These are phyloP conservation scores for Micromussa lordhowensis DNA, from an alignment of 92 coral and sea anemone genomes.

Conservation along the genomic window DNA sequence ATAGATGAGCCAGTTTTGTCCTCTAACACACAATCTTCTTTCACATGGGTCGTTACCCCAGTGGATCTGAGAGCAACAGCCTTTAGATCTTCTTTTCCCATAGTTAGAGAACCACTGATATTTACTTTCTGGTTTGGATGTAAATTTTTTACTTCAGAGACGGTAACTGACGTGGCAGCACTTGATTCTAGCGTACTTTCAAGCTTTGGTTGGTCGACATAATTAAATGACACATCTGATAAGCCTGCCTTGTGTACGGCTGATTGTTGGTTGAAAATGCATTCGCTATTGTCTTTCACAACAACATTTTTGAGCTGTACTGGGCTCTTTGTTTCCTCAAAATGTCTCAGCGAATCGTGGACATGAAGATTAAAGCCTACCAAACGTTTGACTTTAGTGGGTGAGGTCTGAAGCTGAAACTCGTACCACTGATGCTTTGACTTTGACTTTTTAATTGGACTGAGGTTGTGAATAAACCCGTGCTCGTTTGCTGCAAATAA, in stretches of 20 bases:
- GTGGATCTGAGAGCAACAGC: conserved; percentile 30
- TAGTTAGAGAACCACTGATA: conserved; percentile 38
- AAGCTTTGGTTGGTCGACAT: conserved; percentile 38
- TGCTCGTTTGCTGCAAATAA: conserved; percentile 46
- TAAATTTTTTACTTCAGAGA: conserved; percentile 34
- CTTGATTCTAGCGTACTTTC: conserved; percentile 28
- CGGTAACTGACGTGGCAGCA: conserved; percentile 40
- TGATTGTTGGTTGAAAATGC: conserved; percentile 48
- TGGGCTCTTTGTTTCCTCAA: conserved; percentile 41
- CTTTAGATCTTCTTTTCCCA: conserved; percentile 30
- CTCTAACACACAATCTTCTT: conserved; percentile 48
- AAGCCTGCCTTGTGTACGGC: conserved; percentile 41
- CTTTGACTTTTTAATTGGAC: conserved; percentile 28
- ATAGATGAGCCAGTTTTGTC: conserved; percentile 41
- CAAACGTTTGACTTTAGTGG: conserved; percentile 52
- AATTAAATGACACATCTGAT: conserved; percentile 36
- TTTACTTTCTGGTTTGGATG: conserved; percentile 42
- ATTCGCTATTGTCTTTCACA: conserved; percentile 16
- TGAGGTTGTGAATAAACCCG: conserved; percentile 44
- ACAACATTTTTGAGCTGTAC: conserved; percentile 40
- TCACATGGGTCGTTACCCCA: conserved; percentile 20
- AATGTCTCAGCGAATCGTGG: conserved; percentile 45
- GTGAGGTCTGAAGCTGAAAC: conserved; percentile 51
- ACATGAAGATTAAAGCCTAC: conserved; percentile 43
- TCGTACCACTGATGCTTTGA: conserved; percentile 52